Percentiles rank a stretch among this genome's conserved stretches.
Evolutionary conservation across 2,113 vertebrate species (phyloP).

Genomic region (Bothrops jararaca): DNA sequence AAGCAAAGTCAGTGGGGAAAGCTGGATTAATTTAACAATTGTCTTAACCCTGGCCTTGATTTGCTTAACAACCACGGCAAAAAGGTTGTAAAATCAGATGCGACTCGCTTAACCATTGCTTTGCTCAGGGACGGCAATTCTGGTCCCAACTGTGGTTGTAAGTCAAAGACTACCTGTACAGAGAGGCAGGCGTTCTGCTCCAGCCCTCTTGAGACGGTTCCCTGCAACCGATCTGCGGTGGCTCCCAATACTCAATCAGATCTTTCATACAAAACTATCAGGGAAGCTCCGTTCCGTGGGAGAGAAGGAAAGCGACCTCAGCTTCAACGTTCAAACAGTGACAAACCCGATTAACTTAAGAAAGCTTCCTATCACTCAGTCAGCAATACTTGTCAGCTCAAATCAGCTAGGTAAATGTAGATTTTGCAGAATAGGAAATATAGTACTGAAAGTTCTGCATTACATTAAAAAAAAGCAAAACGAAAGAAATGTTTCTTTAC

Average conservation of each 20-base stretch:
- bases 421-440: constrained; percentile 17
- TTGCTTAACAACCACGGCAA: neutral
- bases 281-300: neutral
- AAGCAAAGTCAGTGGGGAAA: neutral
- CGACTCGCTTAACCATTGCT: neutral
- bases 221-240: neutral
- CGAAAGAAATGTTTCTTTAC: neutral
- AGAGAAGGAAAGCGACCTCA: neutral
- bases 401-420: constrained; percentile 4
- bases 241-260: neutral
- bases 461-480: constrained; percentile 47
- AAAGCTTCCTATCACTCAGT: constrained; percentile 24
- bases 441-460: constrained; percentile 49
- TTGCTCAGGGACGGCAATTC: neutral
- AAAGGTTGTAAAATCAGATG: neutral
- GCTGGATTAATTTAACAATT: neutral
- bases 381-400: constrained; percentile 35
- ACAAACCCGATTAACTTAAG: neutral
- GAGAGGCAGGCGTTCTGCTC: too few relatives aligned
- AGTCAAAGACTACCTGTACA: neutral
- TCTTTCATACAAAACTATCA: neutral
- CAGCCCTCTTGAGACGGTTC: neutral
- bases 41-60: neutral
- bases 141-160: neutral
- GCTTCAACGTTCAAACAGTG: constrained; percentile 14